A percentile compares a stretch with the other conserved stretches of the same genome.
Evolutionary conservation across 2,888 invertebrate species (phyloP).

Genomic region (Dolomedes plantarius): DNA sequence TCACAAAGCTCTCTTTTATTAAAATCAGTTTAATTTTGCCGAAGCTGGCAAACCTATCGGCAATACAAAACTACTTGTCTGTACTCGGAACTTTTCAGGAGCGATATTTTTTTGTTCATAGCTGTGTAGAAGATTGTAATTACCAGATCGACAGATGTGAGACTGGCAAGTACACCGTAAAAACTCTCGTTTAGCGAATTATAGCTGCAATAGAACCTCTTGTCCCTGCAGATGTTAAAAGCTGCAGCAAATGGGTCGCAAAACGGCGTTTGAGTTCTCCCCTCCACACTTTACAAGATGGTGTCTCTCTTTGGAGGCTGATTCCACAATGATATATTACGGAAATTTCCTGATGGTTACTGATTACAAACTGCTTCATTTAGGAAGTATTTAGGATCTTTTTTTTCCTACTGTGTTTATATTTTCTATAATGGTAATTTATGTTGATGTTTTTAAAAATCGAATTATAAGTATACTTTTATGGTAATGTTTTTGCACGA

Average conservation of each 20-base stretch:
- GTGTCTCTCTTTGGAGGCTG: neutral
- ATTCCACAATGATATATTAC: neutral
- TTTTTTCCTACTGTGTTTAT: neutral
- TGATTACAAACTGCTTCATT: constrained; percentile 63
- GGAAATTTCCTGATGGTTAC: constrained; percentile 29
- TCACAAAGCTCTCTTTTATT: neutral
- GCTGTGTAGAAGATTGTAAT: neutral
- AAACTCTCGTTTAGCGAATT: constrained; percentile 21
- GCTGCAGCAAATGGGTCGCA: constrained; percentile 3
- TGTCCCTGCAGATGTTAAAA: neutral
- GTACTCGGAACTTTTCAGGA: neutral
- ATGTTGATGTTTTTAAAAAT: neutral
- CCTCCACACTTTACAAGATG: neutral
- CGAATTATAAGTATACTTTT: too few species aligned
- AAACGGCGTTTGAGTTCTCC: constrained; percentile 1
- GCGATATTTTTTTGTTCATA: neutral
- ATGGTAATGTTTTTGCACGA: too few species aligned
- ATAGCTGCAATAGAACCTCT: neutral
- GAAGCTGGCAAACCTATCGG: neutral
- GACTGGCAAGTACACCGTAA: neutral
- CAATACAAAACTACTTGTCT: too few species aligned
- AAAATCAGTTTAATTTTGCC: neutral
- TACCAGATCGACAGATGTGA: constrained; percentile 17
- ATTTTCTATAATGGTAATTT: neutral
- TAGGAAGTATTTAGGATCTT: neutral